Percentiles rank a stretch among this genome's conserved stretches.
These are phyloP conservation scores for Falco biarmicus DNA, from an alignment of 2,797 vertebrate genomes.

Conservation along the genomic window DNA sequence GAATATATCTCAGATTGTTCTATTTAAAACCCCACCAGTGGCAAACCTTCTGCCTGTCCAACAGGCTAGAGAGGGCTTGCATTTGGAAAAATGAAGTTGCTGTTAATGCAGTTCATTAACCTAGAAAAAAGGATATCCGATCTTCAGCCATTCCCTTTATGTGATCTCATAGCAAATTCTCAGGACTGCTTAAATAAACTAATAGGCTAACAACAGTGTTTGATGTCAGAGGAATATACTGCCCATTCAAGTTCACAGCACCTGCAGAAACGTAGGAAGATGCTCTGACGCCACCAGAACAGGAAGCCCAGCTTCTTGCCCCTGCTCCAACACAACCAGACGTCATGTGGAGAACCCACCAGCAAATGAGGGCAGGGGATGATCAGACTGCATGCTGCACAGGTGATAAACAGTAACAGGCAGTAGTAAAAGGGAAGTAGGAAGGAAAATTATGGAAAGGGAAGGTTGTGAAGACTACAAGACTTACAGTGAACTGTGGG, in stretches of 20 bases:
- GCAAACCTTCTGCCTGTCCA: constrained; percentile 8
- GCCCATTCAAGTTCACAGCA: not conserved
- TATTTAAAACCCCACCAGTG: not conserved
- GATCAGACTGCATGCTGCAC: rapidly evolving
- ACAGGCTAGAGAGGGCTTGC: constrained; percentile 1
- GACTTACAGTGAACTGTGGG: rapidly evolving
- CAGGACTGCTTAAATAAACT: constrained; percentile 51
- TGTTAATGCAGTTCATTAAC: constrained; percentile 50
- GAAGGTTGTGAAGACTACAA: not conserved
- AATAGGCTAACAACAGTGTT: not conserved
- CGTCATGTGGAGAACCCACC: rapidly evolving
- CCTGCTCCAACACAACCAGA: not conserved
- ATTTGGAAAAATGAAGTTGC: not conserved
- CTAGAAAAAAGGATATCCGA: constrained; percentile 21
- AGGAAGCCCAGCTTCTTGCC: not conserved
- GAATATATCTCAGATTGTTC: not conserved
- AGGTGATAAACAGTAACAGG: not conserved
- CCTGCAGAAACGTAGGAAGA: not conserved
- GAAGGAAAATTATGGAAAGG: not conserved
- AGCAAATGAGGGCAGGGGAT: rapidly evolving
- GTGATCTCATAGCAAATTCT: constrained; percentile 32
- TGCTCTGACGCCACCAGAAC: not conserved
- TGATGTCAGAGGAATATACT: not conserved
- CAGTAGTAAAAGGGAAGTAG: not conserved
- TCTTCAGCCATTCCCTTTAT: not conserved